Evolutionary conservation across 2,113 vertebrate species (phyloP), one percentile per base, ranked within the genome.

Genomic region (Tetraodon nigroviridis): DNA sequence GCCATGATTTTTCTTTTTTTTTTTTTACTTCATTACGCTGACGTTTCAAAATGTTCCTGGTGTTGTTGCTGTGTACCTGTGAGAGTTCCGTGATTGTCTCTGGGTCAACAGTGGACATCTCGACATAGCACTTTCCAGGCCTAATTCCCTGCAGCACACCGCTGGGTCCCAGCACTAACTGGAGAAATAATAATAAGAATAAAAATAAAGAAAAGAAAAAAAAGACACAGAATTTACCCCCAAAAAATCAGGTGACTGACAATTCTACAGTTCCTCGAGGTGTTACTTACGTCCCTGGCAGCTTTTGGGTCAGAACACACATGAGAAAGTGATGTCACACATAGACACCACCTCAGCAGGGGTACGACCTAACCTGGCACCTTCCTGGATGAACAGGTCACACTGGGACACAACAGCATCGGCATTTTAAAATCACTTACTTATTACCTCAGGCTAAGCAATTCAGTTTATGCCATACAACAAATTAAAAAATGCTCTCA

Each of bases 271-370:
- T 41, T 16, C 18, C 1, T 3, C 2, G 3, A 22, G 18, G 2
- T 13, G 0, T 4, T 83, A 93, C 97, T 93, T 90, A 99, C 96
- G 86, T 99, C 97, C 86, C 96, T 92, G 64, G 97, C 96, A 60
- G 97, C 96, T 80, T 97, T 98, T 32, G 96, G 96, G 82, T 98
- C 96, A 17, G 96, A 98, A 98, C 24, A 99, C 95, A 17, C 97
- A 99, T 80, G 97, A 96, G 82, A 99, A 98, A 0, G 96, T 99
- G 89, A 99, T 97, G 83, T 99, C 97, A 80, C 97, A 99, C 83
- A 93, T 96, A 20, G 97, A 99, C 16, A 95, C 95, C 19, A 99
- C 97, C 87, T 99, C 96, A 50, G 96, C 97, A 6, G 96, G 95
- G 57, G 96, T 99, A 84, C 97, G 92, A 75, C 97, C 97, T 79